These are phyloP conservation scores for Drosophila nasuta DNA, from an alignment of 1,140 invertebrate species.

Conservation along the genomic window DNA sequence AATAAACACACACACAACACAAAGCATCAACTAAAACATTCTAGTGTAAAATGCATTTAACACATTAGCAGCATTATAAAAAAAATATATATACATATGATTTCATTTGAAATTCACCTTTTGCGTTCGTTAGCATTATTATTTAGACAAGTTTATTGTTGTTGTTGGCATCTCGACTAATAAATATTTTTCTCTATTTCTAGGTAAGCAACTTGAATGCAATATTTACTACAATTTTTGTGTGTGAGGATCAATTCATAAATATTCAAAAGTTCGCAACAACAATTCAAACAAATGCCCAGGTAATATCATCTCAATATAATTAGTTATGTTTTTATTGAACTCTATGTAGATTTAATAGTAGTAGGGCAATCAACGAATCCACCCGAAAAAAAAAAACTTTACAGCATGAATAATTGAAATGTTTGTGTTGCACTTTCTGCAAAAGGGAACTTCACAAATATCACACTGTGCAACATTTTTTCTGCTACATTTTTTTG, in stretches of 20 bases:
- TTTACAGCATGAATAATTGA: conserved; percentile 13
- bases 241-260: neutral
- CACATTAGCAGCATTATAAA: conserved; percentile 26
- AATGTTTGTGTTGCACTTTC: conserved; percentile 11
- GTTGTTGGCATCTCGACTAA: conserved; percentile 29
- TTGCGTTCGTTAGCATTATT: neutral
- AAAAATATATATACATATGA: neutral
- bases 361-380: neutral
- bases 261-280: neutral
- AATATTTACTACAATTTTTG: neutral
- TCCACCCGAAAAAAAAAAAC: neutral
- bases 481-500: conserved; percentile 20
- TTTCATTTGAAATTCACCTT: neutral
- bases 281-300: conserved; percentile 2
- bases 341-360: neutral
- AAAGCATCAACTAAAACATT: conserved; percentile 35
- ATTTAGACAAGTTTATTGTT: too few species aligned
- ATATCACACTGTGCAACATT: conserved; percentile 3
- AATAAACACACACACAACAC: conserved; percentile 8
- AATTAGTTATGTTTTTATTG: neutral
- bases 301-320: conserved; percentile 21
- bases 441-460: neutral
- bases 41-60: conserved; percentile 28
- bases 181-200: conserved; percentile 48
- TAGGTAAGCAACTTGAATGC: conserved; percentile 61